A percentile compares a stretch with the other conserved stretches of the same genome.
Conservation (phyloP, 2,888 invertebrate species). For the Unio pictorum region DNA sequence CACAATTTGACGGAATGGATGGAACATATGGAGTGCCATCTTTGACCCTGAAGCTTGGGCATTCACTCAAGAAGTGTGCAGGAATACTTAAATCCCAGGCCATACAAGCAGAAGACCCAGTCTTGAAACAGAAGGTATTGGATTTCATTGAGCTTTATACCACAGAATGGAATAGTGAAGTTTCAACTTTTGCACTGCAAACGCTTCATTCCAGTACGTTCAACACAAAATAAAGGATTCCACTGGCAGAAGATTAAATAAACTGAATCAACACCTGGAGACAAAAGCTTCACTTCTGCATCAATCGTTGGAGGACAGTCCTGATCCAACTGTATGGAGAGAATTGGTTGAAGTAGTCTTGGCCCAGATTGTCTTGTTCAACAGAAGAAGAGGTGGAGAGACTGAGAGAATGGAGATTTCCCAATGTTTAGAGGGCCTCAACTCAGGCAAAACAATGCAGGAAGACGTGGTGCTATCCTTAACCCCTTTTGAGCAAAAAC, state of each 20-base stretch:
- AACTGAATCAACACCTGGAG: constrained; percentile 5
- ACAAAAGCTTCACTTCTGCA: neutral
- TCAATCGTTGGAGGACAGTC: too few relatives aligned
- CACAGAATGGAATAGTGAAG: constrained; percentile 13
- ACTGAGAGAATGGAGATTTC: constrained; percentile 11
- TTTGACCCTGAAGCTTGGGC: constrained; percentile 9
- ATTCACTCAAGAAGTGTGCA: constrained; percentile 10
- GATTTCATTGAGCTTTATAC: constrained; percentile 7
- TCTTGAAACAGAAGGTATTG: neutral
- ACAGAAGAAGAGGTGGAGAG: constrained; percentile 14
- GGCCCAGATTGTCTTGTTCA: constrained; percentile 17
- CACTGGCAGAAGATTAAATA: constrained; percentile 12
- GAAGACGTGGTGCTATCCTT: too few relatives aligned
- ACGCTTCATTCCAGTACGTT: constrained; percentile 4
- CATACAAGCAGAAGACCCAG: neutral
- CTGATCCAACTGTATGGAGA: neutral
- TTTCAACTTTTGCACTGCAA: constrained; percentile 5
- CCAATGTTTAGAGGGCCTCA: constrained; percentile 10
- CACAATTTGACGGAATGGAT: too few relatives aligned
- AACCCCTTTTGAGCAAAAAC: too few relatives aligned
- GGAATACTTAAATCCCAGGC: constrained; percentile 1
- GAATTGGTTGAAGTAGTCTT: constrained; percentile 5
- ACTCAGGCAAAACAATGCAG: too few relatives aligned
- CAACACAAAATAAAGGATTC: constrained; percentile 8
- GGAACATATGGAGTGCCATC: constrained; percentile 7